Evolutionary conservation across 1,140 invertebrate genomes (phyloP).

Genomic region (Dermatophagoides farinae): DNA sequence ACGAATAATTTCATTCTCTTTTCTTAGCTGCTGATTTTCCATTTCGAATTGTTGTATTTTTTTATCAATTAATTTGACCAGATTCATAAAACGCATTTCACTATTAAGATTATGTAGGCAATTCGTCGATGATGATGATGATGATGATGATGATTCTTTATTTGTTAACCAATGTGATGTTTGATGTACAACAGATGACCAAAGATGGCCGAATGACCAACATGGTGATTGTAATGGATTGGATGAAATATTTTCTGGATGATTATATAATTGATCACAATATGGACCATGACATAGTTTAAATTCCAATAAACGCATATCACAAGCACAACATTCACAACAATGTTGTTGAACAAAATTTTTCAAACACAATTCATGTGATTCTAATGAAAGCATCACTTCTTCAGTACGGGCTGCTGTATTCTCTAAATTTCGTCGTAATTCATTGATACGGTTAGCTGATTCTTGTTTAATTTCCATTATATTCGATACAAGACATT

Average conservation of each 20-base stretch:
- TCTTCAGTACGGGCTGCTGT: constrained; percentile 1
- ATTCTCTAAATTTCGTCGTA: neutral
- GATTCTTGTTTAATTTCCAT: neutral
- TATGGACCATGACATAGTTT: neutral
- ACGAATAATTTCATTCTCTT: constrained; percentile 1
- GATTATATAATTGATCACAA: neutral
- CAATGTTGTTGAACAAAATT: constrained; percentile 1
- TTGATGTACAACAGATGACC: neutral
- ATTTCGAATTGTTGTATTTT: neutral
- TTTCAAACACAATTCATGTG: neutral
- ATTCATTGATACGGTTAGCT: neutral
- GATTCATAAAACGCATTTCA: neutral
- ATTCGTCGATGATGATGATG: neutral
- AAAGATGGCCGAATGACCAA: neutral
- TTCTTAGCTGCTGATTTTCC: neutral
- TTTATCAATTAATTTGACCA: neutral
- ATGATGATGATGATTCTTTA: neutral
- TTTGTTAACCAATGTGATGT: neutral
- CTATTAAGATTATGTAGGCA: neutral
- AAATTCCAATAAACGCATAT: neutral
- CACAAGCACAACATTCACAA: neutral
- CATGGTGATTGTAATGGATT: neutral
- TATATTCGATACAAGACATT: neutral
- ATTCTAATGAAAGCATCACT: neutral
- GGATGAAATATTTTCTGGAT: neutral